phyloP scores from a whole-genome alignment of 2,797 vertebrate genomes.

The Xenops minutus region DNA sequence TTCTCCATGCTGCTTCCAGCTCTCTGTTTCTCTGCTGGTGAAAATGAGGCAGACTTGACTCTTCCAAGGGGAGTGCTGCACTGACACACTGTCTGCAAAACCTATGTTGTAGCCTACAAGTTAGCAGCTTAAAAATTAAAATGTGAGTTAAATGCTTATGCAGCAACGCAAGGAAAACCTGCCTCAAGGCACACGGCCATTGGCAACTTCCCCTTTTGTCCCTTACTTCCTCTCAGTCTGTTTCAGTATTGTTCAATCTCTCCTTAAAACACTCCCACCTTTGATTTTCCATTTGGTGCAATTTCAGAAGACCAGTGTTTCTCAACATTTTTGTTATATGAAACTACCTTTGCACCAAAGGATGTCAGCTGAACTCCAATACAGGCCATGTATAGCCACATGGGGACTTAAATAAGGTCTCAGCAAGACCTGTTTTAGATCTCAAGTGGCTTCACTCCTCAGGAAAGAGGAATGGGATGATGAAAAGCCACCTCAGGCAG shows the following conservation, averaged over 20 bases:
- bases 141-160: neutral
- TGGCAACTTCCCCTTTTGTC: neutral
- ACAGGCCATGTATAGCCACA: accelerated
- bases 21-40: neutral
- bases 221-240: neutral
- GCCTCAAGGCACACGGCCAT: accelerated
- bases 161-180: neutral
- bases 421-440: neutral
- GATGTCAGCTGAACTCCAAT: neutral
- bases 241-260: neutral
- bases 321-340: neutral
- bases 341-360: neutral
- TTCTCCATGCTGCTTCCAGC: neutral
- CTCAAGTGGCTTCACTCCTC: neutral
- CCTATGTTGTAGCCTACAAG: neutral
- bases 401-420: neutral
- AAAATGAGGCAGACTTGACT: no score
- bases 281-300: neutral
- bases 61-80: neutral
- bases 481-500: neutral
- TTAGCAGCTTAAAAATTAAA: neutral
- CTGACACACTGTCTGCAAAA: neutral
- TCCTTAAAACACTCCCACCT: neutral
- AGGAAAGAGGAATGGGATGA: neutral
- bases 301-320: neutral